Evolutionary conservation across 2,113 vertebrate genomes (phyloP), one percentile per base, ranked within the genome.

Genomic region (Holacanthus passer): DNA sequence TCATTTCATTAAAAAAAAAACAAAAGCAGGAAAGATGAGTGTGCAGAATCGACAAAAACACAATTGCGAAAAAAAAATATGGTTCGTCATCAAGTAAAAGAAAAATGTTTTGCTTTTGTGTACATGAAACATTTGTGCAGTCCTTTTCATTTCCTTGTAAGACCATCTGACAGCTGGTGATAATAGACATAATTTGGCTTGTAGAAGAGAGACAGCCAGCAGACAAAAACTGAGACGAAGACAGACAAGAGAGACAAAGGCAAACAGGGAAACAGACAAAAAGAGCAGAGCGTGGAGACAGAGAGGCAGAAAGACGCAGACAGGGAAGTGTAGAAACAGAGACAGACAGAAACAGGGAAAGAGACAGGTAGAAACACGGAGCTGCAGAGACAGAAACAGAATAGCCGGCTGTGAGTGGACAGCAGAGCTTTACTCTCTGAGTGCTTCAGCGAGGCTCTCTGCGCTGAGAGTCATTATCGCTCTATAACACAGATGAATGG

Each of bases 401-500:
- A 24, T 35, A 39, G 59, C 67, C 32, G 62, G 53, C 65, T 50
- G 76, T 73, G 64, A 88, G 89, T 84, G 85, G 88, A 89, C 64
- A 16, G 55, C 64, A 4, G 43, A 63, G 81, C 77, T 73, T 88
- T 52, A 76, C 62, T 77, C 81, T 63, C 48, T 43, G 64, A 90
- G 85, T 87, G 78, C 85, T 80, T 50, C 75, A 81, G 70, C 35
- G 14, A 75, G 73, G 56, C 87, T 88, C 87, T 88, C 82, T 69
- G 52, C 22, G 6, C 73, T 81, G 85, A 91, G 90, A 88, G 88
- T 89, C 88, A 84, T 92, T 84, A 88, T 80, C n/a, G 14, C 43
- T 89, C 81, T 76, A 83, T 93, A 79, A 89, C 89, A 91, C 85
- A 88, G 81, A 90, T 88, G 90, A 93, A 92, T 85, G 67, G 85